These are phyloP conservation scores for Syngnathus scovelli DNA, from an alignment of 2,113 vertebrate species.

Conservation along the genomic window DNA sequence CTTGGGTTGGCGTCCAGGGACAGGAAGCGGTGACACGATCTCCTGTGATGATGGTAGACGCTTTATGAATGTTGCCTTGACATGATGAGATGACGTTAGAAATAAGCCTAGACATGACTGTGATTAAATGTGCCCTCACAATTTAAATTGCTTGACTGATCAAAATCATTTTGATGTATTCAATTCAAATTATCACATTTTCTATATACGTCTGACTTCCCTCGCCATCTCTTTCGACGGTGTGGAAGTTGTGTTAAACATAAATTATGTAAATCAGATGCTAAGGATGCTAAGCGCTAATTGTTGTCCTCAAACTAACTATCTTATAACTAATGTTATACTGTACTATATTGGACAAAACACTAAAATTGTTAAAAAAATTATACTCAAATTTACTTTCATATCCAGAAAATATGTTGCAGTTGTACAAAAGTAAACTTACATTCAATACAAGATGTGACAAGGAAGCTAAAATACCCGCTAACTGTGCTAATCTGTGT, in stretches of 20 bases:
- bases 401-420: no score
- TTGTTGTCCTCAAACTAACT: no score
- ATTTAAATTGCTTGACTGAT: background rate
- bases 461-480: no score
- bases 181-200: background rate
- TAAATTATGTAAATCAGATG: background rate
- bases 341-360: no score
- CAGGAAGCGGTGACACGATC: background rate
- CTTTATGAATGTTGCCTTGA: conserved; percentile 35
- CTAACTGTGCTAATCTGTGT: background rate
- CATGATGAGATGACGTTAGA: conserved; percentile 20
- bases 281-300: background rate
- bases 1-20: conserved; percentile 13
- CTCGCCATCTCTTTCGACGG: no score
- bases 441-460: no score
- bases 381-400: no score
- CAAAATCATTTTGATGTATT: background rate
- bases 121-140: background rate
- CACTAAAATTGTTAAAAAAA: no score
- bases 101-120: background rate
- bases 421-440: no score
- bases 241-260: no score
- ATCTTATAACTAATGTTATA: no score
- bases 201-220: background rate
- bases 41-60: background rate